Percentiles rank a stretch among this genome's conserved stretches.
Evolutionary conservation across 2,113 vertebrate species (phyloP).

Genomic region (Tringa solitaria): DNA sequence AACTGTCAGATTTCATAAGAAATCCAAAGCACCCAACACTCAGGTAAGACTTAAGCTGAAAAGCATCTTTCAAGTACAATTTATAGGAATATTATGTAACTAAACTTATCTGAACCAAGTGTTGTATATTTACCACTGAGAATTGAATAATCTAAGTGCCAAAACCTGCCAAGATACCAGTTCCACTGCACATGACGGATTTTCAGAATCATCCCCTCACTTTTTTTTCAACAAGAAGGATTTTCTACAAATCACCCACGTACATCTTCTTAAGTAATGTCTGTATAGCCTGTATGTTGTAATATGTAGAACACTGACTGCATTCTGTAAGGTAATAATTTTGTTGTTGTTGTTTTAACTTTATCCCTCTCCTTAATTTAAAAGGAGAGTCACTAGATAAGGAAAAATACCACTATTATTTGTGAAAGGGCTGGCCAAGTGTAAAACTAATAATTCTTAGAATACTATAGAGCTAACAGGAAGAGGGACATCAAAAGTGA

Average conservation of each 20-base stretch:
- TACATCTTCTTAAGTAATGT: background rate
- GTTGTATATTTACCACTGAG: background rate
- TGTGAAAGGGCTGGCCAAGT: background rate
- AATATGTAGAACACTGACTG: background rate
- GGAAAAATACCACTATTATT: background rate
- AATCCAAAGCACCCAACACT: background rate
- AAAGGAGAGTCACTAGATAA: background rate
- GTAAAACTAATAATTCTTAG: background rate
- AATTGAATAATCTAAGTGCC: background rate
- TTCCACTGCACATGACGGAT: background rate
- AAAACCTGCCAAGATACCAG: background rate
- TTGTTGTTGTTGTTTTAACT: background rate
- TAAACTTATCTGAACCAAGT: background rate
- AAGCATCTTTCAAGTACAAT: background rate
- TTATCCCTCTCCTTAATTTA: background rate
- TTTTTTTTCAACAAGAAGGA: background rate
- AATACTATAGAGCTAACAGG: background rate
- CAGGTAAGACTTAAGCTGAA: background rate
- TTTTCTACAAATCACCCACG: background rate
- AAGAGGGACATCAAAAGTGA: background rate
- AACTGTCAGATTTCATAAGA: background rate
- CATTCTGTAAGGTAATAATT: background rate
- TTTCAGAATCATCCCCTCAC: background rate
- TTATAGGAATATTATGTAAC: background rate
- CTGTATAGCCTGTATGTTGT: background rate